phyloP scores from a whole-genome alignment of 2,797 vertebrate species.

The Sciaenops ocellatus region DNA sequence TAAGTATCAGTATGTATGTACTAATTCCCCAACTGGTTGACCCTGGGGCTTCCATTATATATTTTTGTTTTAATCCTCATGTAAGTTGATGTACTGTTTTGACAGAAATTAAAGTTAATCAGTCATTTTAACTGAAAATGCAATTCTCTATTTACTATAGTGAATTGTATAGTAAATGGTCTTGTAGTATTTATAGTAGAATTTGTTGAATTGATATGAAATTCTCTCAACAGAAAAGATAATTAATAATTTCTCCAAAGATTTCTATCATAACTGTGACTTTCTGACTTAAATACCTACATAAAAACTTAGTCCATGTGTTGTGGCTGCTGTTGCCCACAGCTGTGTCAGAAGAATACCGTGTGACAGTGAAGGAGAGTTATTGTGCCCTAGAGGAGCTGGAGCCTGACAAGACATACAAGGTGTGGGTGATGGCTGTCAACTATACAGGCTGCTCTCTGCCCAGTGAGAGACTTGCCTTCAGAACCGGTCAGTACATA shows the following conservation, averaged over 20 bases:
- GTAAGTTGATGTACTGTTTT: not conserved
- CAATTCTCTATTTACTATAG: too few relatives aligned
- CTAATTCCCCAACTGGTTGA: too few relatives aligned
- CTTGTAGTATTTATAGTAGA: slow-evolving; percentile 1
- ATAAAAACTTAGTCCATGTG: not conserved
- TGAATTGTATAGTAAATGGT: not conserved
- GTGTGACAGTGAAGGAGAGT: slow-evolving; percentile 96
- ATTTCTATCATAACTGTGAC: not conserved
- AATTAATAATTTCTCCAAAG: not conserved
- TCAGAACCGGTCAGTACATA: slow-evolving; percentile 91
- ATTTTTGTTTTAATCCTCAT: not conserved
- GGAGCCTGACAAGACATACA: slow-evolving; percentile 92
- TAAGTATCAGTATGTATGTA: too few relatives aligned
- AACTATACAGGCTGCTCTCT: slow-evolving; percentile 96
- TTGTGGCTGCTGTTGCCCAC: slow-evolving; percentile 35
- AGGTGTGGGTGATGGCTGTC: slow-evolving; percentile 98
- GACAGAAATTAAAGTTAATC: too few relatives aligned
- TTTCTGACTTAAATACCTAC: not conserved
- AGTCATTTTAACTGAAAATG: not conserved
- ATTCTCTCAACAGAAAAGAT: slow-evolving; percentile 1
- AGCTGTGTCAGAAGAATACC: slow-evolving; percentile 96
- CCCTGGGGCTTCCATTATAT: not conserved
- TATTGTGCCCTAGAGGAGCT: slow-evolving; percentile 96
- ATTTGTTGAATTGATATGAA: not conserved
- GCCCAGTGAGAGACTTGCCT: slow-evolving; percentile 91